Base-by-base conservation (phyloP, 2,888 invertebrate genomes). In the Digitonthophagus gazella region DNA sequence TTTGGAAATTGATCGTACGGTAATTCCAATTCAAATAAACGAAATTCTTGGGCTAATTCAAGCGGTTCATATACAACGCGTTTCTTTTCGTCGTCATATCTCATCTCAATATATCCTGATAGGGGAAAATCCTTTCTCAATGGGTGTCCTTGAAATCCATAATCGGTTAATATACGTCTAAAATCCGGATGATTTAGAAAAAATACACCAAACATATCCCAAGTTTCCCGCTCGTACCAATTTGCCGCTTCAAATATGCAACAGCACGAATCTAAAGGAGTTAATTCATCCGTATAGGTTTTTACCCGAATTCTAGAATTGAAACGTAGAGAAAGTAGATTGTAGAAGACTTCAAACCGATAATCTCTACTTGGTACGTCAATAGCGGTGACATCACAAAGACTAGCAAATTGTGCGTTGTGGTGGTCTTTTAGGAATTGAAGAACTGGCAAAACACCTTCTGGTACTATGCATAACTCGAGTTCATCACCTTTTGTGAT, bases 81-180 rank as follows among this genome's bases (percentile, higher is more conserved):
- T 80, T 93, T 93, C 76, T 92, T 91, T 82, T 97, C 97, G 78
- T 97, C 97, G 82, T 98, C 97, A 80, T 96, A 98, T 65, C 97
- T 91, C 15, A 71, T 93, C 86, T 98, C 97, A 57, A 93, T 91
- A 84, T 95, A 98, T 19, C 98, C 98, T 75, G 91, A 90, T 4
- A 98, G 86, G 11, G 97, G 97, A 80, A 97, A 97, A 83, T 97
- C 97, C 81, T 95, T 96, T 71, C 98, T 88, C 82, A 96, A 88
- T 6, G 97, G 97, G 86, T 98, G 97, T 0, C 97, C 97, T 82
- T 97, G 96, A 83, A 98, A 97, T 0, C 97, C 98, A 82, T 98
- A 98, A 82, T 98, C 98, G 44, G 97, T 97, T 58, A 98, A 85
- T 77, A 97, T 96, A 74, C 97, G 88, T 65, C 98, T 88, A 71